phyloP scores from a whole-genome alignment of 2,797 vertebrate genomes.

The Malacoraja senta region DNA sequence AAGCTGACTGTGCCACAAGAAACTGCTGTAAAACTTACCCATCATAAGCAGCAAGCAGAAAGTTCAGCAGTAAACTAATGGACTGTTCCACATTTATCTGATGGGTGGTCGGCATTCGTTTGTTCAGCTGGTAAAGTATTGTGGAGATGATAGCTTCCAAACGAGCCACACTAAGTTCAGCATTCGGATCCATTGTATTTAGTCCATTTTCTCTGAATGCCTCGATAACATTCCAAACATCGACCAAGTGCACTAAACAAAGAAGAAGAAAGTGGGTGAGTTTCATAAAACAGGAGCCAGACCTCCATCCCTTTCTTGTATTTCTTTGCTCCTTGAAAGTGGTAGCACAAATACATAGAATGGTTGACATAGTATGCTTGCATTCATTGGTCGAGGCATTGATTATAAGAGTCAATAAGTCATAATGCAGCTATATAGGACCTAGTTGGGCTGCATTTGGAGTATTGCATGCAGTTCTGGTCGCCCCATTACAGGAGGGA shows the following conservation, averaged over 20 bases:
- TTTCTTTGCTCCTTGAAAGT: too few species aligned
- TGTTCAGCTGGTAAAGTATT: conserved; percentile 94
- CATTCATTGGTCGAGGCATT: too few species aligned
- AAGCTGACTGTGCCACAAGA: background rate
- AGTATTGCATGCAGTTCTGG: too few species aligned
- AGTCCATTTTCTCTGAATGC: conserved; percentile 86
- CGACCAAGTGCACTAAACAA: conserved; percentile 85
- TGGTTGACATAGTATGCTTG: too few species aligned
- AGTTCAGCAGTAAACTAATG: conserved; percentile 88
- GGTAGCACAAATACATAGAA: too few species aligned
- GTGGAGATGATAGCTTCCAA: conserved; percentile 88
- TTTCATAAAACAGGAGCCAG: background rate
- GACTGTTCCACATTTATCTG: conserved; percentile 92
- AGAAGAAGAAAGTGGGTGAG: conserved; percentile 3
- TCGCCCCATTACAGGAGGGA: too few species aligned
- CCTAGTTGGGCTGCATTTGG: too few species aligned
- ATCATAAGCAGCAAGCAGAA: conserved; percentile 89
- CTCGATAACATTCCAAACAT: conserved; percentile 98
- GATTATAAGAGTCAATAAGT: too few species aligned
- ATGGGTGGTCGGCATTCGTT: conserved; percentile 92
- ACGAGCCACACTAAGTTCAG: conserved; percentile 79
- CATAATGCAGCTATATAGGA: too few species aligned
- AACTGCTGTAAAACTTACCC: conserved; percentile 67
- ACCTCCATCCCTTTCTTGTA: background rate
- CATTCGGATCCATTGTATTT: conserved; percentile 79